These are phyloP conservation scores for Lemur catta DNA, from an alignment of 2,797 vertebrate species.

Conservation along the genomic window DNA sequence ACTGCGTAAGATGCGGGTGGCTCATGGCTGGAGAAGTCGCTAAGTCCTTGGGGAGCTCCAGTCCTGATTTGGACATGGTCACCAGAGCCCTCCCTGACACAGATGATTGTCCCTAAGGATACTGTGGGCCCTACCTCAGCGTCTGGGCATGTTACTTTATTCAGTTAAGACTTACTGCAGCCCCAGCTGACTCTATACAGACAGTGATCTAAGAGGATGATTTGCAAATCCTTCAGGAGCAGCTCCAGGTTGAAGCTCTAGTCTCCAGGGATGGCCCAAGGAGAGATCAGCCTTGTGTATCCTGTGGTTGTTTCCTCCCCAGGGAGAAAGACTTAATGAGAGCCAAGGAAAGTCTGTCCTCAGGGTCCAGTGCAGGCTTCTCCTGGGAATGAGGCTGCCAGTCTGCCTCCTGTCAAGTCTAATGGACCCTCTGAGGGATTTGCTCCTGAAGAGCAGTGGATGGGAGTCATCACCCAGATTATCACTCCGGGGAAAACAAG, in stretches of 20 bases:
- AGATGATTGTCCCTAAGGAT: background rate
- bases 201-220: background rate
- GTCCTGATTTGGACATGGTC: background rate
- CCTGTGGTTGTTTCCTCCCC: background rate
- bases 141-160: background rate
- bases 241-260: background rate
- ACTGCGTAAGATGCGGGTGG: no score
- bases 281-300: background rate
- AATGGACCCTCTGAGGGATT: background rate
- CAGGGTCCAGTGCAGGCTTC: background rate
- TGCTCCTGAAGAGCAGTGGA: background rate
- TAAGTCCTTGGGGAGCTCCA: background rate
- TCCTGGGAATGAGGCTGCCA: background rate
- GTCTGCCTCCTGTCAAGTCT: background rate
- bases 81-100: background rate
- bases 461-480: background rate
- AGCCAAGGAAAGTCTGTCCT: slow-evolving; percentile 18
- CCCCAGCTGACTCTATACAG: background rate
- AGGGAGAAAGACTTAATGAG: slow-evolving; percentile 26
- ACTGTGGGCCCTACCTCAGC: background rate
- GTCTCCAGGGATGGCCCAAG: slow-evolving; percentile 28
- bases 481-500: background rate
- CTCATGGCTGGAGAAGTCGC: background rate
- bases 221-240: background rate
- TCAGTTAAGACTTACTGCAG: background rate